A percentile compares a stretch with the other conserved stretches of the same genome.
These are phyloP conservation scores for Brachyopa scutellaris DNA, from an alignment of 2,888 invertebrate genomes.

Conservation along the genomic window DNA sequence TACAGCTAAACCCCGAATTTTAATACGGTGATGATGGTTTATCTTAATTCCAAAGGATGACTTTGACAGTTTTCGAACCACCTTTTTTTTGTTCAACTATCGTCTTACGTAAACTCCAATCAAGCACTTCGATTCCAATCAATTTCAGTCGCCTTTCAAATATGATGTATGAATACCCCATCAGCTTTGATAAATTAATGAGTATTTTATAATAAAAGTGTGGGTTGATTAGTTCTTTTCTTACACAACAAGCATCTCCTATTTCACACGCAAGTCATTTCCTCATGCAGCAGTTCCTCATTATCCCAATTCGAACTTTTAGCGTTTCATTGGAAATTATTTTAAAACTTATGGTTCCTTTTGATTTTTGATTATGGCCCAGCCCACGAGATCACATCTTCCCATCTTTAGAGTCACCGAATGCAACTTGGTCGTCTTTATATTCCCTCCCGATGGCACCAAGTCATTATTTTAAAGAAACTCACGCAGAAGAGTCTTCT, in stretches of 20 bases:
- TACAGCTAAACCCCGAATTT: too few species aligned
- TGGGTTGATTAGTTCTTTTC: slow-evolving; percentile 16
- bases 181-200: not conserved
- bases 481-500: slow-evolving; percentile 4
- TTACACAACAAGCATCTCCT: not conserved
- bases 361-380: slow-evolving; percentile 7
- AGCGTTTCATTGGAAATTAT: not conserved
- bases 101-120: too few species aligned
- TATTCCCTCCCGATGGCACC: not conserved
- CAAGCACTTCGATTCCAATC: too few species aligned
- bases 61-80: too few species aligned
- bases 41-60: too few species aligned
- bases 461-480: slow-evolving; percentile 21
- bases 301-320: not conserved
- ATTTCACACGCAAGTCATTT: not conserved
- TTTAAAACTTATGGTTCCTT: not conserved
- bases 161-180: too few species aligned
- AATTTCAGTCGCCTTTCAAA: too few species aligned
- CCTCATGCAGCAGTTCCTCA: not conserved
- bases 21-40: too few species aligned
- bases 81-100: too few species aligned
- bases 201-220: not conserved
- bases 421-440: slow-evolving; percentile 16
- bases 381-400: slow-evolving; percentile 12
- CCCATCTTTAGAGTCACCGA: not conserved